Conservation (phyloP, 2,113 vertebrate species). For the Mustela nigripes region DNA sequence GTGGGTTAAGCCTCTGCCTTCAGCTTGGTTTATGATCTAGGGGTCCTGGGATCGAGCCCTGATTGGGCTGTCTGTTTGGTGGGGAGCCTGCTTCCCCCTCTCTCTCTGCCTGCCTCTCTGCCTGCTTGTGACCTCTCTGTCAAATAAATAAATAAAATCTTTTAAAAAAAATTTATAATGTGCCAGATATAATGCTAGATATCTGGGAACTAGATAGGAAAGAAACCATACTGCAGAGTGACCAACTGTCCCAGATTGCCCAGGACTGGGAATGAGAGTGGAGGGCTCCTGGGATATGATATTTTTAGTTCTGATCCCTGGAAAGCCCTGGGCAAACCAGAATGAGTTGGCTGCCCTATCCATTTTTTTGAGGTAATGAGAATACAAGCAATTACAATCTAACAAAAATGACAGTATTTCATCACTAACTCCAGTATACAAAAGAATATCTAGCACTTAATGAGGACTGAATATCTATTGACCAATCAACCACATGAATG, state of each 20-base stretch:
- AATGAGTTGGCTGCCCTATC: not conserved
- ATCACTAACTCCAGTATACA: not conserved
- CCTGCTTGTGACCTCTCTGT: too few species aligned
- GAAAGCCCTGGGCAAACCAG: not conserved
- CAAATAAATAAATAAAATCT: too few species aligned
- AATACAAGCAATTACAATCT: not conserved
- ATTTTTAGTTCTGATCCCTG: conserved; percentile 17
- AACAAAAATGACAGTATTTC: conserved; percentile 37
- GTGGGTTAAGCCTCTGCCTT: too few species aligned
- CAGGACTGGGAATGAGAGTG: not conserved
- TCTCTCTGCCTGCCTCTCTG: too few species aligned
- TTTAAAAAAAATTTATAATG: not conserved
- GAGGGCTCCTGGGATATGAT: not conserved
- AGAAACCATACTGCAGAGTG: not conserved
- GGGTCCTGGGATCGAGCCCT: too few species aligned
- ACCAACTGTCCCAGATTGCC: not conserved
- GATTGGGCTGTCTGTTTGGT: too few species aligned
- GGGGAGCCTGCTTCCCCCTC: too few species aligned
- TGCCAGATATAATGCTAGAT: not conserved
- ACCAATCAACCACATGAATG: not conserved
- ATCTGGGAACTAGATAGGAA: not conserved
- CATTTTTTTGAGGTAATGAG: conserved; percentile 7
- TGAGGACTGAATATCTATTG: not conserved
- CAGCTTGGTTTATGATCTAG: too few species aligned
- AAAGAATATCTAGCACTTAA: conserved; percentile 15